These are phyloP conservation scores for Thaumetopoea pityocampa DNA, from an alignment of 1,140 invertebrate species.

Conservation along the genomic window DNA sequence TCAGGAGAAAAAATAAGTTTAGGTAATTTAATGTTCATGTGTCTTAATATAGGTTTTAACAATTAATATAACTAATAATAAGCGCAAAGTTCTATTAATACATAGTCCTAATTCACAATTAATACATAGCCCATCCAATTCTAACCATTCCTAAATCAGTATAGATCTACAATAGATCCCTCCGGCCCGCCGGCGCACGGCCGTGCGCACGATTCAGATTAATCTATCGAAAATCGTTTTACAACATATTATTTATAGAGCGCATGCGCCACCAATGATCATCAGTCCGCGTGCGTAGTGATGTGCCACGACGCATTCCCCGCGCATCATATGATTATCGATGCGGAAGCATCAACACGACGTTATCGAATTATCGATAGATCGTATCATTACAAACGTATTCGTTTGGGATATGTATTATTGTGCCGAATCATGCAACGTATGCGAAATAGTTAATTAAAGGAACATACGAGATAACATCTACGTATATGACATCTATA, in stretches of 20 bases:
- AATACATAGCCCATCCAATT: constrained; percentile 20
- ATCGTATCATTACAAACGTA: constrained; percentile 22
- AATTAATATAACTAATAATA: constrained; percentile 2
- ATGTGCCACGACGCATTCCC: constrained; percentile 48
- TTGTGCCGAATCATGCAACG: constrained; percentile 19
- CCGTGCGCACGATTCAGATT: constrained; percentile 73
- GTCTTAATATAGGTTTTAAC: neutral
- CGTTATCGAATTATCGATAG: constrained; percentile 33
- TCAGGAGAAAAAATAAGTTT: no score
- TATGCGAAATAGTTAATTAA: constrained; percentile 19
- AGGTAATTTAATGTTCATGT: neutral
- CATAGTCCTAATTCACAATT: constrained; percentile 17
- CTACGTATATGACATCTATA: no score
- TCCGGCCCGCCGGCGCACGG: constrained; percentile 65
- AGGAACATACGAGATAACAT: constrained; percentile 4
- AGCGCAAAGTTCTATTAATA: no score
- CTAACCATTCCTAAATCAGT: constrained; percentile 41
- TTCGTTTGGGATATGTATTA: constrained; percentile 9
- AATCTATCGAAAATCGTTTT: constrained; percentile 76
- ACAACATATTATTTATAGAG: constrained; percentile 76
- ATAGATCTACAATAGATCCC: constrained; percentile 71
- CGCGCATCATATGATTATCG: constrained; percentile 34
- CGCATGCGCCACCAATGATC: constrained; percentile 72
- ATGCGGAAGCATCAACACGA: constrained; percentile 38
- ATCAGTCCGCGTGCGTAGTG: constrained; percentile 68